A percentile compares a stretch with the other conserved stretches of the same genome.
These are phyloP conservation scores for Diorhabda sublineata DNA, from an alignment of 1,140 invertebrate genomes.

Conservation along the genomic window DNA sequence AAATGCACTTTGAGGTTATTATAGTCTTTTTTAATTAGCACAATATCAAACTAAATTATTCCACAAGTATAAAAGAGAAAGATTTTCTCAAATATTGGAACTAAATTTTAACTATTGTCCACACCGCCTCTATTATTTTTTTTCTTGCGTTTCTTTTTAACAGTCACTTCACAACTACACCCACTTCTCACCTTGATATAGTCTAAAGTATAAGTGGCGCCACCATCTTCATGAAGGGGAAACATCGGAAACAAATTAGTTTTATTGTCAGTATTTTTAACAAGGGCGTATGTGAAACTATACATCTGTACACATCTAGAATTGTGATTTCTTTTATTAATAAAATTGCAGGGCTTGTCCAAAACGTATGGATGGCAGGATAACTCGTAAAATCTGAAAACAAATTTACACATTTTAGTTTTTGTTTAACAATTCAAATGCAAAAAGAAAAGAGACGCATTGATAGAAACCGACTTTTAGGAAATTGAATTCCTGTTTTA, in stretches of 20 bases:
- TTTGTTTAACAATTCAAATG: background rate
- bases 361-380: slow-evolving; percentile 69
- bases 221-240: slow-evolving; percentile 52
- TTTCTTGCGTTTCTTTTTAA: slow-evolving; percentile 34
- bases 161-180: slow-evolving; percentile 71
- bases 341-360: slow-evolving; percentile 70
- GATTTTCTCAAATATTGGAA: too few relatives aligned
- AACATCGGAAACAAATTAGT: slow-evolving; percentile 50
- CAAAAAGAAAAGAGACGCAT: too few relatives aligned
- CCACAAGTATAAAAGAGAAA: too few relatives aligned
- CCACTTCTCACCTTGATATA: slow-evolving; percentile 78
- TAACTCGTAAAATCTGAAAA: slow-evolving; percentile 65
- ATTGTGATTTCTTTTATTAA: slow-evolving; percentile 64
- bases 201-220: slow-evolving; percentile 61
- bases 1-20: too few relatives aligned
- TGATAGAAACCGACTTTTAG: too few relatives aligned
- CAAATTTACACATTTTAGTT: background rate
- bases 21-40: too few relatives aligned
- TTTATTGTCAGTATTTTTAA: slow-evolving; percentile 51
- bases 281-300: slow-evolving; percentile 80
- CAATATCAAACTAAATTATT: too few relatives aligned
- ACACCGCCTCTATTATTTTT: slow-evolving; percentile 24
- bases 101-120: background rate
- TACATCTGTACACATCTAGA: slow-evolving; percentile 79
- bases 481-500: too few relatives aligned